Base-by-base conservation (phyloP, 2,797 vertebrate species). In the Heliangelus exortis region DNA sequence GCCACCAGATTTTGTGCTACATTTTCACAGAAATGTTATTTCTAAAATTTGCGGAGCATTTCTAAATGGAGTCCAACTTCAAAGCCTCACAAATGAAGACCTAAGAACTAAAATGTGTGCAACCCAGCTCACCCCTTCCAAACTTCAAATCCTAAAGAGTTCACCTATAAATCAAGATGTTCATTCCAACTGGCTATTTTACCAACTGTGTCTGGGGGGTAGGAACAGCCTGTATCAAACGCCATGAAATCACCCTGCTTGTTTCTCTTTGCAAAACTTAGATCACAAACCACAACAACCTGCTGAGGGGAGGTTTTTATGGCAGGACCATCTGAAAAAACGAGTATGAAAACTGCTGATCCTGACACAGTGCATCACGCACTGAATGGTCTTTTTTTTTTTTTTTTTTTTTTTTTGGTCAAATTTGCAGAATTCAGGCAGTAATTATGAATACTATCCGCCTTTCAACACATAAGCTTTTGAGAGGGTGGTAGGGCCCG, bases 1-100 rank as follows among this genome's bases (percentile, higher is more conserved):
- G 91, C 83, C 94, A 96, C 80, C 86, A 95, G 91, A 96, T 91
- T 96, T 84, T 96, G 57, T 65, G 34, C 84, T 94, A 71, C 33
- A 5, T 92, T 95, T 93, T 90, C 90, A 87, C 69, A 94, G 87
- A 93, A 92, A 84, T 76, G 69, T 82, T 84, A 71, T 90, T 88
- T 87, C 89, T 90, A 86, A 96, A 95, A 95, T 84, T 88, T 93
- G 76, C 76, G 65, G 63, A 82, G 80, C 84, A 82, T 89, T 92
- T 86, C 63, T 94, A 94, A 90, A 77, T 22, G 77, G 59, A 58
- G 47, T 91, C 21, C n/a, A 79, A 51, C 84, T 87, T 94, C 91
- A 92, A 84, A 93, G 68, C n/a, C 57, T 76, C 48, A 47, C 63
- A 86, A 89, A 82, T 0, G 8, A 78, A 87, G 66, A 77, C 34